Base-by-base conservation (phyloP, 2,888 invertebrate species). In the Spialia ferax region DNA sequence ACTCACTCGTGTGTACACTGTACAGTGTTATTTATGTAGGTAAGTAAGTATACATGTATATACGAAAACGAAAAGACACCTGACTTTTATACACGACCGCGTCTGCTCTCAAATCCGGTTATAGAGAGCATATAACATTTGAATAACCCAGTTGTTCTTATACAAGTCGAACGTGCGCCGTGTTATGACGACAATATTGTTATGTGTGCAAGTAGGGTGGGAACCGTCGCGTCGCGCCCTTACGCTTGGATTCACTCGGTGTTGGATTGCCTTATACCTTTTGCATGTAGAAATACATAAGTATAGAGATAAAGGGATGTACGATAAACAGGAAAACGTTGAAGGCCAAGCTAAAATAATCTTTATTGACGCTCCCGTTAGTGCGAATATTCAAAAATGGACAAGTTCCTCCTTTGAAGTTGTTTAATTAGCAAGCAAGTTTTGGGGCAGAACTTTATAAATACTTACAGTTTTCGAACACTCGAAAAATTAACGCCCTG, bases 271-370 rank as follows among this genome's bases (percentile, higher is more conserved):
- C 73, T 72, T 76, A 74, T 26, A 50, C 64, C 50, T 50, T 57
- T 10, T 38, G n/a, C 20, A 57, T n/a, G 18, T 32, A 57, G 5
- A 11, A 15, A 50, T 32, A 29, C 29, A n/a, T 32, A 22, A 8
- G 20, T 29, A 64, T 75, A 75, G 70, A 77, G 75, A 74, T 75
- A 73, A 75, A 76, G 77, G 79, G 79, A 79, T 65, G 59, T 42
- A 26, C 76, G 77, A 80, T 83, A 82, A 85, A 85, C 85, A 86
- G 84, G 85, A 86, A 86, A 85, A 86, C 74, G 77, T 75, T 76
- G 13, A 20, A 18, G 0, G 22, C 35, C 29, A 29, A 13, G 38
- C 18, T 18, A 55, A 45, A 42, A 20, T 61, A 23, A 42, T 8
- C 59, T 59, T 15, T 59, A 59, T 18, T 57, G 13, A n/a, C 22